Evolutionary conservation across 2,888 invertebrate genomes (phyloP).

Genomic region (Neocrepidodera transversa): DNA sequence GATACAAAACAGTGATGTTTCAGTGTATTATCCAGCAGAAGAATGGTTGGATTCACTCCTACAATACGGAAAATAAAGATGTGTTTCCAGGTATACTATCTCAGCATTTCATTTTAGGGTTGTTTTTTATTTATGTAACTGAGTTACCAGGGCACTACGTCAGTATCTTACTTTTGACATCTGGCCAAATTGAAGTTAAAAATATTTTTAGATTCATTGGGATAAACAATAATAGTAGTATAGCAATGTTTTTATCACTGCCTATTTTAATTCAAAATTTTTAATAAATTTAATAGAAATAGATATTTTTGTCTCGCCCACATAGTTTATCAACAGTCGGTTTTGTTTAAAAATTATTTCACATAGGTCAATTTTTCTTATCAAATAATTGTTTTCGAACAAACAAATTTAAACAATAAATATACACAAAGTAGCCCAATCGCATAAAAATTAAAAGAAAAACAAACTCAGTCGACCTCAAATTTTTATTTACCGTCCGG

Average conservation of each 20-base stretch:
- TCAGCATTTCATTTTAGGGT: not conserved
- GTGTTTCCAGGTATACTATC: constrained; percentile 71
- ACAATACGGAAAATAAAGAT: constrained; percentile 74
- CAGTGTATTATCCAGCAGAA: constrained; percentile 84
- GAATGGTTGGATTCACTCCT: constrained; percentile 76
- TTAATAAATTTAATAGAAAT: too few species aligned
- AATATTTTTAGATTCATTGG: not conserved
- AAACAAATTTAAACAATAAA: too few species aligned
- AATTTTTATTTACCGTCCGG: too few species aligned
- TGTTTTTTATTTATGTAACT: not conserved
- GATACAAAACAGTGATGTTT: constrained; percentile 66
- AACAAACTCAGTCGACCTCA: too few species aligned
- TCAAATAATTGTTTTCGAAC: too few species aligned
- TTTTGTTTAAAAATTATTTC: too few species aligned
- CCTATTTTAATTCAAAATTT: too few species aligned
- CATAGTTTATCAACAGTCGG: too few species aligned
- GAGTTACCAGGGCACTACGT: constrained; percentile 10
- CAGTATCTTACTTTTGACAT: constrained; percentile 10
- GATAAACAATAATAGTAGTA: not conserved
- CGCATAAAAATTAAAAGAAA: too few species aligned
- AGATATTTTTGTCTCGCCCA: too few species aligned
- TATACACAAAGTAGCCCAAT: too few species aligned
- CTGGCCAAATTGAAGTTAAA: constrained; percentile 19
- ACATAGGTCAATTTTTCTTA: too few species aligned
- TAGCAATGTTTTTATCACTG: constrained; percentile 13